These are phyloP conservation scores for Sus scrofa DNA, from an alignment of 2,113 vertebrate genomes.

Conservation along the genomic window T2T-Sscrofa CM000812.6:84734001-84734500, in stretches of 20 bases:
- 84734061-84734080: not conserved
- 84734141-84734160: not conserved
- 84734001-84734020: no score
- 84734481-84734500: not conserved
- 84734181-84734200: not conserved
- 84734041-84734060: not conserved
- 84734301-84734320: constrained; percentile 51
- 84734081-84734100: not conserved
- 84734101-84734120: not conserved
- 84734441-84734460: not conserved
- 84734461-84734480: not conserved
- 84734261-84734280: not conserved
- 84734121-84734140: not conserved
- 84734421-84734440: constrained; percentile 15
- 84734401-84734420: constrained; percentile 5
- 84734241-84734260: not conserved
- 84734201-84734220: not conserved
- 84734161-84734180: not conserved
- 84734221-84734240: not conserved
- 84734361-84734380: not conserved
- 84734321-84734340: not conserved
- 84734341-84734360: not conserved
- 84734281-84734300: constrained; percentile 7
- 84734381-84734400: not conserved
- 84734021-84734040: not conserved